phyloP scores from a whole-genome alignment of 2,113 vertebrate genomes.

The Callorhinus ursinus region DNA sequence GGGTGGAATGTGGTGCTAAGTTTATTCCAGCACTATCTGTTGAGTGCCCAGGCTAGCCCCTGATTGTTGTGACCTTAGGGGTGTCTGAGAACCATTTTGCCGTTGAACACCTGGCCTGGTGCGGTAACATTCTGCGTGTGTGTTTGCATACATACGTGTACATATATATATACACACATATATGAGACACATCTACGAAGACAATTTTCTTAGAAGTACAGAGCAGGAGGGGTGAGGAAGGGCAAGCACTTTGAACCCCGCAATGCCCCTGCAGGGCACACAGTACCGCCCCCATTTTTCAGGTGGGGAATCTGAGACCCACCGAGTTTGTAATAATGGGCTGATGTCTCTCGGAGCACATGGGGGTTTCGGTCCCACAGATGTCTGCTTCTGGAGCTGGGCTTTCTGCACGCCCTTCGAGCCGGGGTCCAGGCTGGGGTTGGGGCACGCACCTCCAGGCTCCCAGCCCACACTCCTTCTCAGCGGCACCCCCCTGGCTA shows the following conservation, averaged over 20 bases:
- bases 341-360: background rate
- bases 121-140: background rate
- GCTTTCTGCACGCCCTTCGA: background rate
- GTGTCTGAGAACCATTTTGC: background rate
- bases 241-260: background rate
- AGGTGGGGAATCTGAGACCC: background rate
- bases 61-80: background rate
- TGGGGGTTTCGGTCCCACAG: rapidly evolving
- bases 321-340: rapidly evolving
- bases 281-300: rapidly evolving
- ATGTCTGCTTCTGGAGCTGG: background rate
- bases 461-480: background rate
- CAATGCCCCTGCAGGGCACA: rapidly evolving
- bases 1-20: background rate
- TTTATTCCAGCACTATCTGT: background rate
- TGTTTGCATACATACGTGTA: background rate
- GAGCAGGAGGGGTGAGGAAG: background rate
- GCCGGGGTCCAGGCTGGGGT: background rate
- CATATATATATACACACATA: no score
- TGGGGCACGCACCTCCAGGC: background rate
- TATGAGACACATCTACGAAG: background rate
- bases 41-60: background rate
- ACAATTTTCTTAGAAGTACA: background rate
- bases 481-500: rapidly evolving
- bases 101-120: background rate